Evolutionary conservation across 2,888 invertebrate species (phyloP), one percentile per base, ranked within the genome.

Genomic region (Psylliodes chrysocephalus): DNA sequence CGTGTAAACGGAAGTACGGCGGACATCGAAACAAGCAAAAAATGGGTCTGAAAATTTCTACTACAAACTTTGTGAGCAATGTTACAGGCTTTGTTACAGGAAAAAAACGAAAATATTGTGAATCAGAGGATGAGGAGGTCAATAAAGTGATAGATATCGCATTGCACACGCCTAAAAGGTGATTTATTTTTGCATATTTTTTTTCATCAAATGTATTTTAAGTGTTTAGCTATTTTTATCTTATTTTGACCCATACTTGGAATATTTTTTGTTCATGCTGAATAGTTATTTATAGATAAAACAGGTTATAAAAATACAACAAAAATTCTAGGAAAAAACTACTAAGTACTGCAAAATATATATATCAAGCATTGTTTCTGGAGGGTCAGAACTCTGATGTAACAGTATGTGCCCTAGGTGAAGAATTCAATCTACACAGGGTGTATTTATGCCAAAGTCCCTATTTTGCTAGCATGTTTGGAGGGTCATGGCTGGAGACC

Each of bases 401-500:
- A 42, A 88, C 88, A 22, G 89, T 93, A 4, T 83, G 86, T 75
- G 91, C 92, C 51, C 80, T 92, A 56, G 89, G 89, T 18, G 87
- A 87, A 78, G 87, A 89, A 65, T 93, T 92, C 89, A 86, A 86
- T 73, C 82, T 93, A 40, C 93, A 93, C 79, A 91, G 90, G 82
- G 87, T 93, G 35, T 93, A 93, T 78, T 84, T 93, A 44, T 89
- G 89, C 73, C 92, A 93, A 86, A 91, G 91, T 76, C 90, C 90
- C 0, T 92, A 92, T 78, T 93, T 93, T 81, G 86, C 88, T 8
- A 90, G 91, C 75, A 92, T 93, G 92, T 92, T 92, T 79, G 90
- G 88, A 73, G 92, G 92, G 2, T 87, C 89, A 1, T 93, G 92
- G 92, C 85, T 86, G 73, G 92, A 93, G 81, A 85, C 90, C 0